Percentiles rank a stretch among this genome's conserved stretches.
phyloP scores from a whole-genome alignment of 2,113 vertebrate species.

The Sphyrna mokarran region DNA sequence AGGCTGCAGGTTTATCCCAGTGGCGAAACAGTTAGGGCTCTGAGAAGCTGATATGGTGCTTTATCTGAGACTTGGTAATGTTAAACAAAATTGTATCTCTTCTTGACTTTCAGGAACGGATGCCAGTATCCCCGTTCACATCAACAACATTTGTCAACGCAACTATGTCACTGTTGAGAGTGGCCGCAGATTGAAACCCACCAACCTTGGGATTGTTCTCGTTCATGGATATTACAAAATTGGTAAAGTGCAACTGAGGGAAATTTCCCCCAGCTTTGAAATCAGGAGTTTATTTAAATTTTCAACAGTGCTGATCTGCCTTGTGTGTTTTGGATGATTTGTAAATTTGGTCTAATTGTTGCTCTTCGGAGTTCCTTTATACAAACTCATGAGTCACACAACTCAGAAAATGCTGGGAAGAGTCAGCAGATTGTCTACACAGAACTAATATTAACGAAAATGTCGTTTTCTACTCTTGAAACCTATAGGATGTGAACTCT shows the following conservation, averaged over 20 bases:
- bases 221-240: conserved; percentile 97
- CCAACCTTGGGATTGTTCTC: conserved; percentile 90
- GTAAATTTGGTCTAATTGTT: neutral
- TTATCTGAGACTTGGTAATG: neutral
- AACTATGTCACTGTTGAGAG: conserved; percentile 92
- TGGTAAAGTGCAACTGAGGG: conserved; percentile 54
- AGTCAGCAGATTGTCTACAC: too few relatives aligned
- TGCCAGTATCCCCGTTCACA: conserved; percentile 95
- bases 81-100: neutral
- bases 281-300: neutral
- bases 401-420: too few relatives aligned
- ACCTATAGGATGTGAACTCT: neutral
- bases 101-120: conserved; percentile 73
- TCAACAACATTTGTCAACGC: conserved; percentile 94
- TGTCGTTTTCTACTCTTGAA: neutral
- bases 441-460: neutral
- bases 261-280: neutral
- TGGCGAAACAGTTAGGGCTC: neutral
- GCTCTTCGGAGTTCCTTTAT: too few relatives aligned
- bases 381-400: too few relatives aligned
- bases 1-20: neutral
- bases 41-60: neutral
- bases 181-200: conserved; percentile 85
- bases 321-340: neutral
- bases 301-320: neutral